Evolutionary conservation across 2,113 vertebrate genomes (phyloP), one percentile per base, ranked within the genome.

Genomic region (Oncorhynchus gorbuscha): DNA sequence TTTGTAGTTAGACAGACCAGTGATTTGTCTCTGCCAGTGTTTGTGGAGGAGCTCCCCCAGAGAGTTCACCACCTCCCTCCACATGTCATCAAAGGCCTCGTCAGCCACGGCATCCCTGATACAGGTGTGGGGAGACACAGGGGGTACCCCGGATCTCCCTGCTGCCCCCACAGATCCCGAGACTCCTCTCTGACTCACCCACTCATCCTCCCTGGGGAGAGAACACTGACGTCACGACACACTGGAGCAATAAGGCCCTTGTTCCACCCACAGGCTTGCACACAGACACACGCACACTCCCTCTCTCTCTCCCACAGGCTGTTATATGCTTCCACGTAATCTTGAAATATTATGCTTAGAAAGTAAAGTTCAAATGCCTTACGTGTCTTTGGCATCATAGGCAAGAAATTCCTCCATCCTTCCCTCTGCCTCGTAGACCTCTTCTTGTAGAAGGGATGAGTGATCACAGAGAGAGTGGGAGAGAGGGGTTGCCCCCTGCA

Each of bases 401-500:
- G 95, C 95, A 32, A 96, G 90, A 86, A 95, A 96, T 72, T 96
- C 95, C 83, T 96, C 95, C 45, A 95, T 92, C 81, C 89, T 93
- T 78, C 95, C 95, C 86, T 96, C 95, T 59, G 77, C 48, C 39
- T 92, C 92, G 2, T 93, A 95, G 71, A 96, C 90, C 89, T 96
- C 95, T 84, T 96, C 95, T 84, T 93, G 59, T 62, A 22, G 59
- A 24, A 24, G 59, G n/a, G 20, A 62, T 6, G 58, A 79, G 20
- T 71, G 77, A 4, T 85, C 80, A 1, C 68, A 75, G 81, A 78
- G 69, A 76, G 58, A 28, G 6, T 62, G 30, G 51, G 65, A 11
- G 49, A 71, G 55, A 67, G 74, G 71, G 2, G 35, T 48, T 7
- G 77, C 58, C 64, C 73, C 82, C 73, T 74, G 84, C 22, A 79